Evolutionary conservation across 92 coral and sea anemone species (phyloP), one percentile per base, ranked within the genome.

Genomic region (Phenganax stokvisi): DNA sequence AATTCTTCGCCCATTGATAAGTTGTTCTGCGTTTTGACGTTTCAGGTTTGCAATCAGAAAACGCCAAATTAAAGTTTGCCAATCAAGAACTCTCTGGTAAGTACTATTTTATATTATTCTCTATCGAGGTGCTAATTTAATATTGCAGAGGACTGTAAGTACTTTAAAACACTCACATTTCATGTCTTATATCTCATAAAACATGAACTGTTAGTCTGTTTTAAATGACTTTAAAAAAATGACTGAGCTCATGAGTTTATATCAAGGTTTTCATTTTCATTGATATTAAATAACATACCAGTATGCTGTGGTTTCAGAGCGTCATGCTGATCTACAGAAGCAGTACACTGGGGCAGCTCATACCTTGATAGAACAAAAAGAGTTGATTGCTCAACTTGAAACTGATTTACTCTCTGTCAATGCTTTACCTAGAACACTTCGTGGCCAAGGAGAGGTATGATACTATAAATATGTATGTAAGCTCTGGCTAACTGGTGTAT

Each of bases 391-490:
- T n/a, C 96, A 94, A 28, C 91, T 94, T 76, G 98, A 94, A 76
- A 83, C 91, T 31, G 98, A 94, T 54, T 87, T 94, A 51, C 91
- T 94, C n/a, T 92, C 97, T 83, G 98, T 94, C 54, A 94, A 94
- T 83, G 98, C 97, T 10, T 81, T 92, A 1, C 98, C 98, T 3
- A 86, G 97, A 53, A 89, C 91, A 68, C 90, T 84, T 79, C 90
- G 98, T 12, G 98, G 98, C 1, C 98, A 94, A 85, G 98, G 98
- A 83, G 97, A 93, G 91, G 93, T 90, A 12, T 79, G 86, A 59
- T 0, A 13, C 9, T 37, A 17, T 51, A 7, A 44, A 51, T 6
- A 54, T 11, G 12, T 47, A 12, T 67, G 12, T 47, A 12, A 2
- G 12, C 76, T 59, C 2, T 13, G 16, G 65, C 27, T 20, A 20